A percentile compares a stretch with the other conserved stretches of the same genome.
Conservation (phyloP, 2,113 vertebrate genomes). For the Catharus fuscescens region DNA sequence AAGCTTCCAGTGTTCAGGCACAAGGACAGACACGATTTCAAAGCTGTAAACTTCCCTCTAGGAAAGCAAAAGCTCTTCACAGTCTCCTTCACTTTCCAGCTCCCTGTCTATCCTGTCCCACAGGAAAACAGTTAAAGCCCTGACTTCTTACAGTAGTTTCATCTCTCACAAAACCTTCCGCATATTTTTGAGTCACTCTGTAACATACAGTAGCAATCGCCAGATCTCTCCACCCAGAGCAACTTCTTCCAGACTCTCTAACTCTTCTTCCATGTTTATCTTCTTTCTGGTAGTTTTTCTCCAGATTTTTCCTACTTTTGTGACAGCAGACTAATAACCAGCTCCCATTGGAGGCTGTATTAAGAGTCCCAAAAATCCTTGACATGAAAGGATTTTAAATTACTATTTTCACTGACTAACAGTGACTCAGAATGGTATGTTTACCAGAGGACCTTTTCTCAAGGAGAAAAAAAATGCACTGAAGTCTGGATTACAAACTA, state of each 20-base stretch:
- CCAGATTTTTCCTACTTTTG: background rate
- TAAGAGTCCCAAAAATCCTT: constrained; percentile 19
- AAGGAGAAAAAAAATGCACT: constrained; percentile 9
- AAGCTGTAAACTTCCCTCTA: background rate
- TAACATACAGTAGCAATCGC: fast-evolving
- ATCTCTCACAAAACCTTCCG: background rate
- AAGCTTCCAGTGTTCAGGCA: background rate
- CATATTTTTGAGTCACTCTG: background rate
- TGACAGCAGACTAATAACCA: background rate
- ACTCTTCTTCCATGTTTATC: background rate
- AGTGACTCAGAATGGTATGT: constrained; percentile 53
- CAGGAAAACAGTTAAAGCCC: background rate
- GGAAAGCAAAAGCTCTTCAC: constrained; percentile 15
- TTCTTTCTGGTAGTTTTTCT: background rate
- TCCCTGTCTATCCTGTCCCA: background rate
- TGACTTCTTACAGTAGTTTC: background rate
- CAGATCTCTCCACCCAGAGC: background rate
- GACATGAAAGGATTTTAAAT: constrained; percentile 35
- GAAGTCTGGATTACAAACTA: background rate
- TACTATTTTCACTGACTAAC: constrained; percentile 11
- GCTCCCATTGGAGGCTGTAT: background rate
- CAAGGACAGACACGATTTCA: background rate
- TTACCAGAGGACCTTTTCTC: constrained; percentile 38
- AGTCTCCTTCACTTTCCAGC: background rate
- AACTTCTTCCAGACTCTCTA: background rate